Base-by-base conservation (phyloP, 2,797 vertebrate species). In the Sarcophilus harrisii region DNA sequence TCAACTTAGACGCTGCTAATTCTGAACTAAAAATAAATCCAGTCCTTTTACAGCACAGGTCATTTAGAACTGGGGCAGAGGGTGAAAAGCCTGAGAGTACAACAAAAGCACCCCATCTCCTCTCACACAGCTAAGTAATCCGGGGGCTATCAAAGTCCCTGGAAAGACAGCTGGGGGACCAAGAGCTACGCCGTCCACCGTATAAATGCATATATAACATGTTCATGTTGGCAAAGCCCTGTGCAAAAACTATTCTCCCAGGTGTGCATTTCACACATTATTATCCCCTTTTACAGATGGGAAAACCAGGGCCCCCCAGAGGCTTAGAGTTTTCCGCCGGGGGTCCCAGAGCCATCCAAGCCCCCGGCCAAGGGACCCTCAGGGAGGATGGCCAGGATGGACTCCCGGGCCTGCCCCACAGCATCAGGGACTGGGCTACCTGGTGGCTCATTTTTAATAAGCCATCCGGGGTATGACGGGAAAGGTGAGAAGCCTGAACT, bases 401-500 rank as follows among this genome's bases (percentile, higher is more conserved):
- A 21, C 66, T 73, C 66, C 32, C n/a, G 32, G 66, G 32, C 66
- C 32, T 16, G 32, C 13, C 12, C 66, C 66, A 38, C 32, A 38
- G 66, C 5, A 58, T 28, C 27, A 24, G 58, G 9, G 27, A 0
- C 18, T 18, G 16, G 57, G 57, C 57, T 16, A 18, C 57, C 10
- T 60, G 32, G 5, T n/a, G 32, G 13, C 21, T 81, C 73, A 24
- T 27, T 81, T 81, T 81, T 81, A 81, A 45, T 24, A 81, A 81
- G n/a, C n/a, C 0, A 2, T 55, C 91, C 8, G 10, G n/a, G 16
- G 38, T 66, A 9, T 0, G 58, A 24, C 8, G 1, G 6, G 14
- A 21, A 10, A 29, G 58, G 90, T 5, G 0, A 95, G 57, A 52
- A 54, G 90, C 55, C 49, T 94, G 95, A 97, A 92, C 94, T 92